These are phyloP conservation scores for Oegoconia quadripuncta DNA, from an alignment of 2,888 invertebrate species.

Conservation along the genomic window DNA sequence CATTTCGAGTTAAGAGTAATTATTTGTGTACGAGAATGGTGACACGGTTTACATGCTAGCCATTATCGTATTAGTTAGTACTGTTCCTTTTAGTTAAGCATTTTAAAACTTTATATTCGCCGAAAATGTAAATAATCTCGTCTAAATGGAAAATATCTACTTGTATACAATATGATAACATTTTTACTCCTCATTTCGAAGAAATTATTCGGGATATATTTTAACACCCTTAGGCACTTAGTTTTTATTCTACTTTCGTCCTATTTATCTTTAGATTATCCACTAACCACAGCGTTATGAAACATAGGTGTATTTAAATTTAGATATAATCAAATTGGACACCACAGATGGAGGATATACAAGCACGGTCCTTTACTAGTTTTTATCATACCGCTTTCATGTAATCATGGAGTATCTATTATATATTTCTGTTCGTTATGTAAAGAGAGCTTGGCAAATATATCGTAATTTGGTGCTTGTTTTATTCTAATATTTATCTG, in stretches of 20 bases:
- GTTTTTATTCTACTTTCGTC: slow-evolving; percentile 48
- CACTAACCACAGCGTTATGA: slow-evolving; percentile 54
- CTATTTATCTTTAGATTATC: slow-evolving; percentile 59
- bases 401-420: slow-evolving; percentile 19
- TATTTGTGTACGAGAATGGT: slow-evolving; percentile 38
- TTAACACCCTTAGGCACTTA: slow-evolving; percentile 49
- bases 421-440: slow-evolving; percentile 40
- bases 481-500: slow-evolving; percentile 54
- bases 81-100: slow-evolving; percentile 27
- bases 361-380: slow-evolving; percentile 10
- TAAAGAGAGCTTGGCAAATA: slow-evolving; percentile 70
- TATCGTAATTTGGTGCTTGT: slow-evolving; percentile 76
- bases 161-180: slow-evolving; percentile 13
- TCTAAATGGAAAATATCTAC: slow-evolving; percentile 11
- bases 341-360: slow-evolving; percentile 23
- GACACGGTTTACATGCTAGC: slow-evolving; percentile 33
- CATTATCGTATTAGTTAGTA: slow-evolving; percentile 23
- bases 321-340: slow-evolving; percentile 31
- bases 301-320: slow-evolving; percentile 32
- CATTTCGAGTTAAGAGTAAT: slow-evolving; percentile 47
- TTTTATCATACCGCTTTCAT: slow-evolving; percentile 3
- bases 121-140: slow-evolving; percentile 47
- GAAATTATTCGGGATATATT: slow-evolving; percentile 36
- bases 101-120: slow-evolving; percentile 42
- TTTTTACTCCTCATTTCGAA: slow-evolving; percentile 21